These are phyloP conservation scores for Sturmia bella DNA, from an alignment of 2,888 invertebrate species.

Conservation along the genomic window DNA sequence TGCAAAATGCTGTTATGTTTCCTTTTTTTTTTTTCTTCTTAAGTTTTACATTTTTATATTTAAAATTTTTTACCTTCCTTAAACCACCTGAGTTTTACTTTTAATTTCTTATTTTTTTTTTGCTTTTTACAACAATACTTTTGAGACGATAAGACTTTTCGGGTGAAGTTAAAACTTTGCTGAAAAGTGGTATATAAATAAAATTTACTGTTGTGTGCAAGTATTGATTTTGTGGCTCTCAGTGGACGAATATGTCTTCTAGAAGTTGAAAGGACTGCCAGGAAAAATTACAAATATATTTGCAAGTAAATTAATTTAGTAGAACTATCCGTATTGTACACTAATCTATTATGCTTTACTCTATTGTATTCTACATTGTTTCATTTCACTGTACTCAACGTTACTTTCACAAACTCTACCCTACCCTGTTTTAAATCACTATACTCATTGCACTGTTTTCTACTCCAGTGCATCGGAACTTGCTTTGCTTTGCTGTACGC, in stretches of 20 bases:
- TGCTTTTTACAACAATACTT: background rate
- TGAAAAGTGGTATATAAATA: background rate
- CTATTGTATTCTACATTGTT: no score
- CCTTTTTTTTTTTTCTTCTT: background rate
- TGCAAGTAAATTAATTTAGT: no score
- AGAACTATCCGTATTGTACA: no score
- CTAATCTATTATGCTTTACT: no score
- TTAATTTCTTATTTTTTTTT: conserved; percentile 35
- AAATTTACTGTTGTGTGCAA: conserved; percentile 33
- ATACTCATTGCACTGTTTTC: no score
- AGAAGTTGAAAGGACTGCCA: background rate
- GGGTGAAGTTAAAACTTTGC: background rate
- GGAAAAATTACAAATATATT: no score
- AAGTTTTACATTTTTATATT: conserved; percentile 43
- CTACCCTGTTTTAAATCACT: no score
- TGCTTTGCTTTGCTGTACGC: no score
- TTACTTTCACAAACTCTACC: no score
- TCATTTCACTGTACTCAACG: no score
- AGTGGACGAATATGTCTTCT: conserved; percentile 1
- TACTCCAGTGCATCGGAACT: no score
- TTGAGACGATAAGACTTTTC: conserved; percentile 8
- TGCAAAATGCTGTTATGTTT: conserved; percentile 34
- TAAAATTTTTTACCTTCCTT: conserved; percentile 21
- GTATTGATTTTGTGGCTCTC: conserved; percentile 13
- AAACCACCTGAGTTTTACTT: conserved; percentile 33